Conservation (phyloP, 1,140 invertebrate species). For the Drosophila bifasciata region DNA sequence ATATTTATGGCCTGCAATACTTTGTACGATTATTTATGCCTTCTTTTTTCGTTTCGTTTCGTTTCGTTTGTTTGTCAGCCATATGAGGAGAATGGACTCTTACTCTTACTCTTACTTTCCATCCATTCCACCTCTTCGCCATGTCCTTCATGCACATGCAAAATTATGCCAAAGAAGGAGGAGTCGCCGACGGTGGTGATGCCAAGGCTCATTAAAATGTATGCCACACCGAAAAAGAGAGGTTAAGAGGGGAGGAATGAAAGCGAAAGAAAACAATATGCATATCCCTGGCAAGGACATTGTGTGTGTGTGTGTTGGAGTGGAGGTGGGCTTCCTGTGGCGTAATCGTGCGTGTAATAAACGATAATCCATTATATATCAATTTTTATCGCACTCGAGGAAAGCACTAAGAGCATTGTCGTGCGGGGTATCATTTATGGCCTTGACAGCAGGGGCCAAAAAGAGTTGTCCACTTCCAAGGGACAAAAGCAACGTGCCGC, state of each 20-base stretch:
- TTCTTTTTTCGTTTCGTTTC: constrained; percentile 20
- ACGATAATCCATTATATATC: constrained; percentile 62
- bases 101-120: no score
- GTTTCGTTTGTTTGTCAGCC: constrained; percentile 59
- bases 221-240: constrained; percentile 23
- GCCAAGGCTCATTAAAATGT: constrained; percentile 58
- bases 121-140: no score
- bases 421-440: constrained; percentile 29
- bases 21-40: constrained; percentile 80
- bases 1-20: constrained; percentile 78
- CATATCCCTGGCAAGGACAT: constrained; percentile 42
- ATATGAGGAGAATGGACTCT: neutral
- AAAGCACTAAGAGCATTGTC: constrained; percentile 31
- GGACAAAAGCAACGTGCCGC: constrained; percentile 11
- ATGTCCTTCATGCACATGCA: constrained; percentile 58
- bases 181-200: constrained; percentile 33
- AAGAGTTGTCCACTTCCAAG: constrained; percentile 30
- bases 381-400: constrained; percentile 58
- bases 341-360: constrained; percentile 61
- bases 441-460: constrained; percentile 4
- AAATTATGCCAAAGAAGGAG: constrained; percentile 47
- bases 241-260: constrained; percentile 9
- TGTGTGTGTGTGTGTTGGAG: neutral
- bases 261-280: constrained; percentile 46
- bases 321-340: neutral